A percentile compares a stretch with the other conserved stretches of the same genome.
phyloP scores from a whole-genome alignment of 2,888 invertebrate species.

The Chironomus riparius region DNA sequence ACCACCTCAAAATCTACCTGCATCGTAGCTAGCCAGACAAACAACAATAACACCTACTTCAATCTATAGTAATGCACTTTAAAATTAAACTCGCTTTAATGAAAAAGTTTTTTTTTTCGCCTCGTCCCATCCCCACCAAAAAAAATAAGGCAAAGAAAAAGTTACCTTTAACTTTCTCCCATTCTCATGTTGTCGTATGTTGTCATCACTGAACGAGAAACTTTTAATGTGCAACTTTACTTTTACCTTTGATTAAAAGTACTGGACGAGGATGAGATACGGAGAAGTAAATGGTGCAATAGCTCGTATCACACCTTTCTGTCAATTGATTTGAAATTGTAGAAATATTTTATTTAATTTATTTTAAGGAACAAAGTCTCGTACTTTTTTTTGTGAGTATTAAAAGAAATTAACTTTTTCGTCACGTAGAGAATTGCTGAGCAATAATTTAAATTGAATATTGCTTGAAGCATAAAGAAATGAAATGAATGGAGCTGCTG shows the following conservation, averaged over 20 bases:
- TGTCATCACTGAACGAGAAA: neutral
- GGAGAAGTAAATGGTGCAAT: neutral
- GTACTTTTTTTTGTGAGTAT: neutral
- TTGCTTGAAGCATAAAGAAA: neutral
- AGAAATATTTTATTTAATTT: neutral
- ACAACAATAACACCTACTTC: too few species aligned
- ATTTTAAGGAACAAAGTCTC: neutral
- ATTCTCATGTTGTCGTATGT: neutral
- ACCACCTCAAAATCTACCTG: too few species aligned
- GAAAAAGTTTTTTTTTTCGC: neutral
- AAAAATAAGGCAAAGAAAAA: neutral
- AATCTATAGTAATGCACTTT: too few species aligned
- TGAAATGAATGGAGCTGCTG: neutral
- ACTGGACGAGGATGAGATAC: neutral
- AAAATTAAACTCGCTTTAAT: neutral
- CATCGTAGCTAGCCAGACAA: too few species aligned
- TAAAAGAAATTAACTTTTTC: slow-evolving; percentile 4
- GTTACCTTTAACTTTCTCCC: neutral
- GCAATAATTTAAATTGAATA: slow-evolving; percentile 18
- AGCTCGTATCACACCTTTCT: neutral
- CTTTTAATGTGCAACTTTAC: neutral
- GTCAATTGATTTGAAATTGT: neutral
- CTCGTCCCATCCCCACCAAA: neutral
- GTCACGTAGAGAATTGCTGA: slow-evolving; percentile 8
- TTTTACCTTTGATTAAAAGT: neutral